phyloP scores from a whole-genome alignment of 1,140 invertebrate genomes.

The Drosophila bipectinata region DNA sequence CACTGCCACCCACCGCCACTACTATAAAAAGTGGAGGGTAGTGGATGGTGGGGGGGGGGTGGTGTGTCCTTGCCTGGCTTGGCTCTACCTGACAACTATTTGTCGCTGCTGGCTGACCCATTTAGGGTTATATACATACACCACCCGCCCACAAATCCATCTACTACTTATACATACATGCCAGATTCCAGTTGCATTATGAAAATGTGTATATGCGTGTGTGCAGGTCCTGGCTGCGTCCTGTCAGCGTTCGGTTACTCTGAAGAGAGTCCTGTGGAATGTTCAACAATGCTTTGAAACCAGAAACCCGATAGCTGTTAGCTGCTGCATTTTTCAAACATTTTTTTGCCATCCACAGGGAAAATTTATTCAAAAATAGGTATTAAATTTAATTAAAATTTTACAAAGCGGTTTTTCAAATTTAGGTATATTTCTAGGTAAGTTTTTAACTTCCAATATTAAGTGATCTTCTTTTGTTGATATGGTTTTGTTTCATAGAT shows the following conservation, averaged over 20 bases:
- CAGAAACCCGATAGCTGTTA: not conserved
- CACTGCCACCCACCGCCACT: too few species aligned
- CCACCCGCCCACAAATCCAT: constrained; percentile 13
- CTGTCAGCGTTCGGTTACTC: not conserved
- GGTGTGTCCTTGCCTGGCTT: constrained; percentile 55
- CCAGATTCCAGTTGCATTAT: constrained; percentile 1
- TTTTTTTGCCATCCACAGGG: not conserved
- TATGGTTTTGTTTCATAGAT: too few species aligned
- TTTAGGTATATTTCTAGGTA: too few species aligned
- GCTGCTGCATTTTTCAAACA: not conserved
- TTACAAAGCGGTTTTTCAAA: too few species aligned
- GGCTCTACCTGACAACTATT: constrained; percentile 68
- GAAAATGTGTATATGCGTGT: not conserved
- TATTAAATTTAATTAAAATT: too few species aligned
- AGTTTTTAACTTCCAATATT: too few species aligned
- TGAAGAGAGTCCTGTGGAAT: not conserved
- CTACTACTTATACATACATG: not conserved
- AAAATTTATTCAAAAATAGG: too few species aligned
- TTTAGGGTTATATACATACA: constrained; percentile 51
- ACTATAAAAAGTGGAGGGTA: too few species aligned
- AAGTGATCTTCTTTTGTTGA: too few species aligned
- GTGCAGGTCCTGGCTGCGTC: constrained; percentile 1
- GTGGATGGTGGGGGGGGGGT: constrained; percentile 1
- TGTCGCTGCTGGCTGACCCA: constrained; percentile 63
- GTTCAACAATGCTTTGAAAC: not conserved